These are phyloP conservation scores for Poeciliopsis prolifica DNA, from an alignment of 2,113 vertebrate species.

Conservation along the genomic window DNA sequence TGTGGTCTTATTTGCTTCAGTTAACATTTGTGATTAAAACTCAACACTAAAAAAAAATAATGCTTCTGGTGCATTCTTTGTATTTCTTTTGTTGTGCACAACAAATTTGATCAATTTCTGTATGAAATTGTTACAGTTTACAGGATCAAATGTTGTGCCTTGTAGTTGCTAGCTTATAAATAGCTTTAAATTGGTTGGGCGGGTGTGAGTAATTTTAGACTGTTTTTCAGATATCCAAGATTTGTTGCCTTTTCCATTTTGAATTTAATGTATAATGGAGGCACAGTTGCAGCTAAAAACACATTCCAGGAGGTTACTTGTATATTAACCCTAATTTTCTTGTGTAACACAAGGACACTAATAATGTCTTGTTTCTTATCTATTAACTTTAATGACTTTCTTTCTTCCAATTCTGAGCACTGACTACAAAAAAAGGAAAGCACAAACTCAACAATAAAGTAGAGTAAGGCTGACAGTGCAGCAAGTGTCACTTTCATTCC, in stretches of 20 bases:
- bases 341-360: conserved; percentile 39
- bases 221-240: not conserved
- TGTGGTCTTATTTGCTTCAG: not conserved
- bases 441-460: conserved; percentile 46
- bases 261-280: not conserved
- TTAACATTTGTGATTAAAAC: not conserved
- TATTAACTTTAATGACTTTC: conserved; percentile 63
- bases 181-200: conserved; percentile 1
- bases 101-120: not conserved
- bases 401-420: conserved; percentile 58
- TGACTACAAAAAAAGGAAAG: conserved; percentile 66
- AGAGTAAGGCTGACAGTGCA: conserved; percentile 24
- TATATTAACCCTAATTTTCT: conserved; percentile 9
- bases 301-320: not conserved
- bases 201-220: not conserved
- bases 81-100: not conserved
- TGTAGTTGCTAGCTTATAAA: not conserved
- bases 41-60: too few species aligned
- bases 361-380: conserved; percentile 52
- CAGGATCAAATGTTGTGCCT: not conserved
- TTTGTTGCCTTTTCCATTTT: not conserved
- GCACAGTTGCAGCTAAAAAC: not conserved
- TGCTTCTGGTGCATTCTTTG: not conserved
- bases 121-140: not conserved
- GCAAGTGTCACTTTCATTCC: conserved; percentile 32